Evolutionary conservation across 2,113 vertebrate genomes (phyloP).

Genomic region (Pachycephala philippinensis): DNA sequence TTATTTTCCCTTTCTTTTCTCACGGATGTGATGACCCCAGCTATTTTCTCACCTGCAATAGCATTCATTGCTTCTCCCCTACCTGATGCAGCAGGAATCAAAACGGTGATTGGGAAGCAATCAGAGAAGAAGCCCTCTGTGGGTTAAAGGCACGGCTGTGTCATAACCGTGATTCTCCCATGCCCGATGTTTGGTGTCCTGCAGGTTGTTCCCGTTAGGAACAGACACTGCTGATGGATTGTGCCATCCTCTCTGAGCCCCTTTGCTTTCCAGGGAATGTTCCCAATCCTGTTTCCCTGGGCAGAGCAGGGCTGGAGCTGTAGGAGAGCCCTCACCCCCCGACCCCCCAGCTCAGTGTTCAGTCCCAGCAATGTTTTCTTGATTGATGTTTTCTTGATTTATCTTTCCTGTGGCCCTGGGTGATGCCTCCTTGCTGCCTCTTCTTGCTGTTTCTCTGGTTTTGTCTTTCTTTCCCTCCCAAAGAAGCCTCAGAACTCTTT

Average conservation of each 20-base stretch:
- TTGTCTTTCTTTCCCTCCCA: background rate
- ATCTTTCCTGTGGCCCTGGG: background rate
- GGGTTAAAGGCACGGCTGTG: background rate
- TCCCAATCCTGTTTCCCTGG: background rate
- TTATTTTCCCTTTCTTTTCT: background rate
- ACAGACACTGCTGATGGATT: background rate
- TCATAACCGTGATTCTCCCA: background rate
- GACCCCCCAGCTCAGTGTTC: background rate
- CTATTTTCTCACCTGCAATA: background rate
- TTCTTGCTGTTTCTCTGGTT: background rate
- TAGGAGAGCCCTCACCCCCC: background rate
- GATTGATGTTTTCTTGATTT: background rate
- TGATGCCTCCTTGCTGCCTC: background rate
- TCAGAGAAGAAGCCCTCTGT: background rate
- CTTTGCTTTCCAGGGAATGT: background rate
- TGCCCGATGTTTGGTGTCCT: background rate
- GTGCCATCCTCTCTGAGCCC: background rate
- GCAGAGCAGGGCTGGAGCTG: background rate
- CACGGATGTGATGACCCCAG: background rate
- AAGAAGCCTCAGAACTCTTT: background rate
- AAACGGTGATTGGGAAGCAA: background rate
- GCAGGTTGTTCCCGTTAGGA: background rate
- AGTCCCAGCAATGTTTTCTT: background rate
- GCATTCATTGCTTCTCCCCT: background rate
- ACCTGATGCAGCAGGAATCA: background rate